These are phyloP conservation scores for Trematocara variabile DNA, from an alignment of 2,113 vertebrate species.

Conservation along the genomic window DNA sequence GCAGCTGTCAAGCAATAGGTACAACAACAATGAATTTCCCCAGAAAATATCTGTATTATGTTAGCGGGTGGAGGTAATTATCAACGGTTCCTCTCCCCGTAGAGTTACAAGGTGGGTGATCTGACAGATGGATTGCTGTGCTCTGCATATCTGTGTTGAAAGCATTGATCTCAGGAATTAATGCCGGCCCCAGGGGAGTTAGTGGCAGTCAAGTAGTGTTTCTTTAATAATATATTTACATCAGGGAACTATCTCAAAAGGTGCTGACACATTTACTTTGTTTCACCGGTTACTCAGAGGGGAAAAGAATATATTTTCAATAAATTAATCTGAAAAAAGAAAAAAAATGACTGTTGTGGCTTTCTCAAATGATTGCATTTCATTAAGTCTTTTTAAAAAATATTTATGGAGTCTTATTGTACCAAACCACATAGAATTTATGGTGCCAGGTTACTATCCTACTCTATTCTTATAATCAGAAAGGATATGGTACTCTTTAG, in stretches of 20 bases:
- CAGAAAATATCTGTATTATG: slow-evolving; percentile 58
- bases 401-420: neutral
- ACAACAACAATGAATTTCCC: slow-evolving; percentile 37
- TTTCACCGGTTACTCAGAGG: slow-evolving; percentile 1
- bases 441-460: neutral
- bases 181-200: slow-evolving; percentile 51
- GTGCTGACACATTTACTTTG: slow-evolving; percentile 52
- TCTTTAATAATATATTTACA: slow-evolving; percentile 77
- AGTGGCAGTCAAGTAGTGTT: slow-evolving; percentile 68
- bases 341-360: neutral
- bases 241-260: slow-evolving; percentile 44
- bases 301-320: neutral
- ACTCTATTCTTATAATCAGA: neutral
- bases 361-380: neutral
- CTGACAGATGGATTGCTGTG: slow-evolving; percentile 74
- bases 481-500: too few relatives aligned
- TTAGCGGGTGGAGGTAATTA: slow-evolving; percentile 57
- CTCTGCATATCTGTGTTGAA: slow-evolving; percentile 63
- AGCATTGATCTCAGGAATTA: slow-evolving; percentile 74
- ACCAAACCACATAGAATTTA: neutral
- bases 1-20: neutral
- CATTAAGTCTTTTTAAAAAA: neutral
- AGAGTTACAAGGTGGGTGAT: slow-evolving; percentile 59
- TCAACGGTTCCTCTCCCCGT: slow-evolving; percentile 47
- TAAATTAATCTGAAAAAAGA: neutral